Evolutionary conservation across 2,888 invertebrate genomes (phyloP).

Genomic region (Prionchulus punctatus): DNA sequence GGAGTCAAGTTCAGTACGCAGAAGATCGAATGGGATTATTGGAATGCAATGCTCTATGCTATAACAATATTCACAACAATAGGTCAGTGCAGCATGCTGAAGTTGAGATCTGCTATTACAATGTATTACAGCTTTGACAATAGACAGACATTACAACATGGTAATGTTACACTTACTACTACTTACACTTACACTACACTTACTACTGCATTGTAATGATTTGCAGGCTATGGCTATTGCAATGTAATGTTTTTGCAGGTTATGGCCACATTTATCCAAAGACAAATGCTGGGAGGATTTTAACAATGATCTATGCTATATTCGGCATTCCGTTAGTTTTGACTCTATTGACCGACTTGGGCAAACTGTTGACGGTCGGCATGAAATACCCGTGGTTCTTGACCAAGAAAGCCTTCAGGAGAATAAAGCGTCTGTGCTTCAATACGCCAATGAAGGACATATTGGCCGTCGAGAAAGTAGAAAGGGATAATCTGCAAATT

Average conservation of each 20-base stretch:
- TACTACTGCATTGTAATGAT: no score
- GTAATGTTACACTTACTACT: no score
- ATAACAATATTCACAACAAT: neutral
- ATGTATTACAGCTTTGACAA: no score
- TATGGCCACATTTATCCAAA: neutral
- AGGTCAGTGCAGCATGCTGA: no score
- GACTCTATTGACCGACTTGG: conserved; percentile 11
- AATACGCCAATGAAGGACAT: conserved; percentile 17
- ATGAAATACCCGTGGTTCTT: conserved; percentile 26
- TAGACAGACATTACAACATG: no score
- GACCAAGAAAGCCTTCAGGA: conserved; percentile 16
- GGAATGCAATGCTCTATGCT: conserved; percentile 27
- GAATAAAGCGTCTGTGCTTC: neutral
- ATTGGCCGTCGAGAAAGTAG: conserved; percentile 13
- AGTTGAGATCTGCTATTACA: no score
- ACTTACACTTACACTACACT: no score
- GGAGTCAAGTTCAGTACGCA: conserved; percentile 22
- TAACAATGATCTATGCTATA: conserved; percentile 9
- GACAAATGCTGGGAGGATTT: neutral
- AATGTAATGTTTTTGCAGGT: neutral
- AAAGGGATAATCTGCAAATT: conserved; percentile 14
- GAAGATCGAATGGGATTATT: conserved; percentile 25
- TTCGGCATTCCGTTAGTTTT: neutral
- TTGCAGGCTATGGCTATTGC: no score
- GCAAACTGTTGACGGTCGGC: conserved; percentile 20